Base-by-base conservation (phyloP, 2,888 invertebrate genomes). In the Theretra japonica region DNA sequence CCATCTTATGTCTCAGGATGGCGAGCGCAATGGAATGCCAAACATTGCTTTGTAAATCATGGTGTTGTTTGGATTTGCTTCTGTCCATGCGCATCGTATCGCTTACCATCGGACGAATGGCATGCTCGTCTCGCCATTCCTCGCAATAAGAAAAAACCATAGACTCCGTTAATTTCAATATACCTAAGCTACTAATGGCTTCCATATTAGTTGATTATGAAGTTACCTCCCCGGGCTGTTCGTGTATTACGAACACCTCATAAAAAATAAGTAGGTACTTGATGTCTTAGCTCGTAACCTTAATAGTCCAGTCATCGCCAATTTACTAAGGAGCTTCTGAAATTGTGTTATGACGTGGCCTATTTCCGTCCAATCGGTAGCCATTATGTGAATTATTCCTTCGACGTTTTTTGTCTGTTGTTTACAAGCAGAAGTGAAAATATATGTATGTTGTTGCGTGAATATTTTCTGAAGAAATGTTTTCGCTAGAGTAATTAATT, bases 301-400 rank as follows among this genome's bases (percentile, higher is more conserved):
- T 65, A 65, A 48, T 65, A 48, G 65, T 17, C 65, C 65, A 65
- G 65, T 48, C 65, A 65, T 65, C 23, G 65, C 23, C 65, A 65
- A 65, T 65, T 65, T 48, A 65, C 65, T 65, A 23, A 65, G 65
- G 41, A 23, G 48, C 65, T 65, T 65, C 65, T 65, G 48, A 65
- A 41, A 65, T 65, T 48, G 65, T 65, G 48, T 65, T 65, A 65
- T 65, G 41, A 65, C 65, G 23, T 21, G 65, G 15, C 21, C 6
- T 15, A 23, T 41, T 48, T 23, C 6, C 48, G 23, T 33, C 33
- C 33, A 48, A 65, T 48, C 23, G 41, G 21, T 65, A 48, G 48
- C 41, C 23, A 65, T 65, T 65, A 41, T 41, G 48, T 65, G 23
- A 65, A 41, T 17, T 65, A 11, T 19, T 30, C 28, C 25, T 59